phyloP scores from a whole-genome alignment of 2,113 vertebrate species.

The Rana temporaria region DNA sequence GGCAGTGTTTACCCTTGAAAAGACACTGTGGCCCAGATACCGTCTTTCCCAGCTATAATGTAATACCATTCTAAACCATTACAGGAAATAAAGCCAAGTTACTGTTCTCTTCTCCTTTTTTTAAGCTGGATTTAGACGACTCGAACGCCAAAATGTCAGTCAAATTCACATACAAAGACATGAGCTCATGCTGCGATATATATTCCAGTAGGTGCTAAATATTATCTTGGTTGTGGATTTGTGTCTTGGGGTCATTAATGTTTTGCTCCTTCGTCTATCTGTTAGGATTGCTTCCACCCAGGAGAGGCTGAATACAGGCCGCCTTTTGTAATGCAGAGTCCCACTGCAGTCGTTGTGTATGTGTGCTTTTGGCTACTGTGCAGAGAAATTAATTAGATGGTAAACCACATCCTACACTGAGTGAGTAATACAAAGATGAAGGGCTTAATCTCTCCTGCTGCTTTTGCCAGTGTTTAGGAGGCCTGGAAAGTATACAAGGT shows the following conservation, averaged over 20 bases:
- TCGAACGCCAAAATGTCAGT: background rate
- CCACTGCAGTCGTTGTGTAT: slow-evolving; percentile 13
- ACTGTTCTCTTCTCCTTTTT: background rate
- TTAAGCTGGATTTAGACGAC: background rate
- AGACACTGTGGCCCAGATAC: no score
- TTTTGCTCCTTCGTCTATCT: slow-evolving; percentile 37
- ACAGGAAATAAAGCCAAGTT: no score
- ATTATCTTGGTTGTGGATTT: slow-evolving; percentile 20
- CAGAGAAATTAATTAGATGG: slow-evolving; percentile 54
- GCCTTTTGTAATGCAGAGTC: slow-evolving; percentile 20
- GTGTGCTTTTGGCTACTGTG: slow-evolving; percentile 45
- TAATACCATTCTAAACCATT: no score
- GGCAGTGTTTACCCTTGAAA: no score
- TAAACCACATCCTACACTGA: slow-evolving; percentile 52
- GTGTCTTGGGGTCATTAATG: slow-evolving; percentile 16
- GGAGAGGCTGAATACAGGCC: slow-evolving; percentile 8
- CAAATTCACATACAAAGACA: slow-evolving; percentile 14
- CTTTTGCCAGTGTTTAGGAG: slow-evolving; percentile 46
- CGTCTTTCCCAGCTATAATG: no score
- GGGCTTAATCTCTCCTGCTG: slow-evolving; percentile 45
- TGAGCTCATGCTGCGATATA: slow-evolving; percentile 30
- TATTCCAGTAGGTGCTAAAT: slow-evolving; percentile 27
- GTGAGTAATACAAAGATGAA: slow-evolving; percentile 49
- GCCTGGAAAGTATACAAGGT: slow-evolving; percentile 52
- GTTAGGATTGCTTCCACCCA: slow-evolving; percentile 25